These are phyloP conservation scores for Xenopus tropicalis DNA, from an alignment of 2,113 vertebrate genomes.

Conservation along the genomic window DNA sequence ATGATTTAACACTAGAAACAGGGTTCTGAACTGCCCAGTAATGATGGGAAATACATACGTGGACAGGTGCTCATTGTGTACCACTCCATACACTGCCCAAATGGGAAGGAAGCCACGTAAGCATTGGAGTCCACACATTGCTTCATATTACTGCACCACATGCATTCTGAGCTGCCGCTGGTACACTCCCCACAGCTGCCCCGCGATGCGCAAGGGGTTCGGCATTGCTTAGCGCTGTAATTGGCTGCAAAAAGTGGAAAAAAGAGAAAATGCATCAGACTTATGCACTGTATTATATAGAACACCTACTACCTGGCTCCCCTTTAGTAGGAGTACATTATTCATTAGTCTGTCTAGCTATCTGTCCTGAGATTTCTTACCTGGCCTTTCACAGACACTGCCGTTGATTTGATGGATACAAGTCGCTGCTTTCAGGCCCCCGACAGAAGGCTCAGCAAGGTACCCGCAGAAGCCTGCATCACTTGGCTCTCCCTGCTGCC, in stretches of 20 bases:
- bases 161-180: constrained; percentile 92
- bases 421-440: constrained; percentile 84
- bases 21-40: too few relatives aligned
- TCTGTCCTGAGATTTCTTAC: constrained; percentile 54
- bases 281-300: fast-evolving
- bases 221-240: constrained; percentile 95
- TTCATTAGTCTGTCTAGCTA: too few relatives aligned
- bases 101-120: constrained; percentile 97
- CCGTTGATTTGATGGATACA: constrained; percentile 88
- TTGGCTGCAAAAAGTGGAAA: constrained; percentile 63
- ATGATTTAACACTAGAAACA: too few relatives aligned
- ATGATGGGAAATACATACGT: constrained; percentile 67
- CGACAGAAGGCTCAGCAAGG: constrained; percentile 76
- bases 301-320: fast-evolving
- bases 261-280: fast-evolving
- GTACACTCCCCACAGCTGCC: constrained; percentile 84
- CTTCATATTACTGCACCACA: constrained; percentile 99
- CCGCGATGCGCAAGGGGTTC: constrained; percentile 84
- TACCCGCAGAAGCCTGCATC: constrained; percentile 94
- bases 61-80: constrained; percentile 93
- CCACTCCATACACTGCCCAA: constrained; percentile 98
- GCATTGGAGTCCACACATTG: constrained; percentile 97
- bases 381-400: constrained; percentile 87
- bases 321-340: too few relatives aligned
- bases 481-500: constrained; percentile 86